phyloP scores from a whole-genome alignment of 2,888 invertebrate genomes.

The Piscicola geometra region DNA sequence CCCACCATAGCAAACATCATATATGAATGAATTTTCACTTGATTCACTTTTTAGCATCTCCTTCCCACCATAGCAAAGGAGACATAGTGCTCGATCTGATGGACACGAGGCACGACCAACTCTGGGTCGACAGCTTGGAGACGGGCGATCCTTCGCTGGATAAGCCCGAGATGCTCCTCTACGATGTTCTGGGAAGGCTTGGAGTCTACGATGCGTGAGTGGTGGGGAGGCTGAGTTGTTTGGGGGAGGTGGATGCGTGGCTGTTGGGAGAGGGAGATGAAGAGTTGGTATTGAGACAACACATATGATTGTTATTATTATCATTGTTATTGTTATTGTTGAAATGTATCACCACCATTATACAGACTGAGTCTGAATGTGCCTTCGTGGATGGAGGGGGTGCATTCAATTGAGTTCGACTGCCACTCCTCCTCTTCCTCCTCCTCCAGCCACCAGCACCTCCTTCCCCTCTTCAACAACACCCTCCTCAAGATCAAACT shows the following conservation, averaged over 20 bases:
- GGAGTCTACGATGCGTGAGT: conserved; percentile 2
- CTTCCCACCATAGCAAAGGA: background rate
- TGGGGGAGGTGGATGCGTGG: no score
- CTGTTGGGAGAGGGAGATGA: no score
- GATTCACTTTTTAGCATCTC: background rate
- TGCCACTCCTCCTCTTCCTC: background rate
- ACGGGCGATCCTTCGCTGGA: background rate
- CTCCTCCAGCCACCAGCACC: background rate
- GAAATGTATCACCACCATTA: background rate
- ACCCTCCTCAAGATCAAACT: background rate
- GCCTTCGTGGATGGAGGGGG: background rate
- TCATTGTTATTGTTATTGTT: no score
- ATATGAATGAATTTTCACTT: background rate
- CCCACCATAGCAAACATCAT: no score
- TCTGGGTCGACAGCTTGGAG: background rate
- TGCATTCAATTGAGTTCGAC: background rate
- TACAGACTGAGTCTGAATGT: background rate
- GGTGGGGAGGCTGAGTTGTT: background rate
- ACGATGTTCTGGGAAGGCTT: background rate
- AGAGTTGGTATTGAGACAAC: no score
- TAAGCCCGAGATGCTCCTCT: background rate
- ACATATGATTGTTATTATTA: no score
- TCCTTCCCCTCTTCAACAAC: conserved; percentile 8
- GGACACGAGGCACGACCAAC: background rate
- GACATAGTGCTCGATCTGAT: background rate